phyloP scores from a whole-genome alignment of 23 tunicate species.

The Clavelina lepadiformis region DNA sequence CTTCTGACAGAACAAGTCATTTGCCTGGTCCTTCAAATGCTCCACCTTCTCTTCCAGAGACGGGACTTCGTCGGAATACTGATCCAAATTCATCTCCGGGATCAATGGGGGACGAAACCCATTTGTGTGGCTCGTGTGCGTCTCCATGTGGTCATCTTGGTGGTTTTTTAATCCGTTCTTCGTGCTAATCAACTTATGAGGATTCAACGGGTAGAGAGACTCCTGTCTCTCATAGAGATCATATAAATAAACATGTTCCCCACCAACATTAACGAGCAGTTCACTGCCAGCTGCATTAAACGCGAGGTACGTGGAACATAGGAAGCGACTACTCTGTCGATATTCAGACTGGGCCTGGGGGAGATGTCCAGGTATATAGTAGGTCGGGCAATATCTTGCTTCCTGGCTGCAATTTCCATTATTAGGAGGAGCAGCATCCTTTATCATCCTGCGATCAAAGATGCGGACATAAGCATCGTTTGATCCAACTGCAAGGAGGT shows the following conservation, averaged over 20 bases:
- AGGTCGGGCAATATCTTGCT: slow-evolving; percentile 42
- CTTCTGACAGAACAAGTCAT: slow-evolving; percentile 47
- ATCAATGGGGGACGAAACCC: neutral
- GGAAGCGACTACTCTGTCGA: slow-evolving; percentile 13
- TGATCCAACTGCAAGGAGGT: slow-evolving; percentile 74
- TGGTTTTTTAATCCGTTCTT: slow-evolving; percentile 1
- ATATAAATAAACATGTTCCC: slow-evolving; percentile 84
- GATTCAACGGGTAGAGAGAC: slow-evolving; percentile 14
- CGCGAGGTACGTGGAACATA: slow-evolving; percentile 52
- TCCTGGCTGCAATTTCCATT: slow-evolving; percentile 26
- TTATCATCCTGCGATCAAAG: slow-evolving; percentile 78
- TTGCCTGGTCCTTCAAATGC: slow-evolving; percentile 38
- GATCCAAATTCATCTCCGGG: neutral
- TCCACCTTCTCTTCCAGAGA: slow-evolving; percentile 20
- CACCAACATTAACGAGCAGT: slow-evolving; percentile 76
- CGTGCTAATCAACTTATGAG: neutral
- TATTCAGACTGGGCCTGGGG: slow-evolving; percentile 29
- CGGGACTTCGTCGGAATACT: neutral
- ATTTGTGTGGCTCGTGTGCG: neutral
- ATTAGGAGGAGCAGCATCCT: neutral
- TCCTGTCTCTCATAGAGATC: slow-evolving; percentile 44
- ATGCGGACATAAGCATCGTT: slow-evolving; percentile 72
- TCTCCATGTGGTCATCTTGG: neutral
- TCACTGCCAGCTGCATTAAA: slow-evolving; percentile 71
- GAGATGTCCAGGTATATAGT: slow-evolving; percentile 80